Evolutionary conservation across 2,113 vertebrate species (phyloP), one percentile per base, ranked within the genome.

Genomic region (Pygoscelis antarcticus): DNA sequence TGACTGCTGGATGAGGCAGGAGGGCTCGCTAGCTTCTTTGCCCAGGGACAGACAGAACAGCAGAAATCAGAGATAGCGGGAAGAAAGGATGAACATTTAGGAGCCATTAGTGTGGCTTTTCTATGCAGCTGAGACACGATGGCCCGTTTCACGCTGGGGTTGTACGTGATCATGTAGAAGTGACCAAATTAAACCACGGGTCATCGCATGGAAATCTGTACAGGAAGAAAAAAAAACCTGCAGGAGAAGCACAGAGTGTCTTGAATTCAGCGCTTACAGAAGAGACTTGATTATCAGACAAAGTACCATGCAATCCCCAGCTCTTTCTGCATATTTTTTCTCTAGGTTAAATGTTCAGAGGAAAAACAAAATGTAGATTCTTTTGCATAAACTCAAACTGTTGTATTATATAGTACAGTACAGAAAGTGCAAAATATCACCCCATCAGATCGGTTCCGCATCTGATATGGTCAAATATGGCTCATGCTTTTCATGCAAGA

Each of bases 401-500:
- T 30, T 90, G 94, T 51, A 88, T 89, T 81, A 23, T 54, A 93
- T 78, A 87, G 92, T 87, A 97, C 61, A 94, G 97, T 94, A 83
- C 36, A 88, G 94, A 94, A 93, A 96, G 95, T 94, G 96, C 97
- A 96, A 82, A 94, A 36, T 97, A n/a, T 51, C 40, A 49, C 82
- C 95, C 83, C 93, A 94, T 94, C 94, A 93, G 96, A 93, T 11
- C 16, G 26, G 82, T 49, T 93, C 55, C 22, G 21, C 58, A 71
- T 89, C 96, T 94, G 96, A 96, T 30, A 77, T 2, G 65, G 92
- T 93, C 95, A 87, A 93, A 52, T 75, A 90, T 60, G 72, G 96
- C 93, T 97, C 96, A 90, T 93, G 96, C 82, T 93, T 72, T 90
- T 95, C 97, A 97, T 94, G 97, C 96, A 97, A 90, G 83, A 92